Conservation (phyloP, 2,888 invertebrate species). For the Zaprionus obscuricornis region DNA sequence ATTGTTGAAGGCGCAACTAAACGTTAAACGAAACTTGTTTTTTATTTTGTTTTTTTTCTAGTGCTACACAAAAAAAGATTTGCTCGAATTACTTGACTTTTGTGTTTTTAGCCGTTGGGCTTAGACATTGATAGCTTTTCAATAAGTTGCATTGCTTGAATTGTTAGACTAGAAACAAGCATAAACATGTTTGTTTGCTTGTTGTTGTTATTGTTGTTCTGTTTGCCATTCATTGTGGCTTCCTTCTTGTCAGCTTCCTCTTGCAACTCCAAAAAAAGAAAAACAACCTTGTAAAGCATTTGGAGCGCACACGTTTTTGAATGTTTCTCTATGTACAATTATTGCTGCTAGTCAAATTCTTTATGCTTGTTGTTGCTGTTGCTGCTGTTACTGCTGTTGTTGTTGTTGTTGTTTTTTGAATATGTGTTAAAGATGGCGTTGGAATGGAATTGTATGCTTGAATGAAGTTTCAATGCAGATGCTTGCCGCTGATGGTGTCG, state of each 20-base stretch:
- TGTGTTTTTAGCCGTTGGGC: slow-evolving; percentile 45
- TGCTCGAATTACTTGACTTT: slow-evolving; percentile 48
- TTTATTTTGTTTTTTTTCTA: slow-evolving; percentile 36
- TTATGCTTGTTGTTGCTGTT: slow-evolving; percentile 5
- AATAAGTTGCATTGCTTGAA: slow-evolving; percentile 42
- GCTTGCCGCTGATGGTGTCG: slow-evolving; percentile 50
- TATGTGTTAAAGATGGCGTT: slow-evolving; percentile 39
- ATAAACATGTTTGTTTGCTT: no score
- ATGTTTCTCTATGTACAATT: slow-evolving; percentile 17
- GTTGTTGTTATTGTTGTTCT: no score
- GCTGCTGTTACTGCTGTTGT: no score
- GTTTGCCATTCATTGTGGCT: slow-evolving; percentile 44
- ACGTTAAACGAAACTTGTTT: slow-evolving; percentile 57
- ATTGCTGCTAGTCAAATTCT: slow-evolving; percentile 18
- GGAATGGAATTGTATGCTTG: background rate
- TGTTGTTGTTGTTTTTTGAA: slow-evolving; percentile 10
- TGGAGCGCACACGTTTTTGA: slow-evolving; percentile 52
- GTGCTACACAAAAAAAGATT: slow-evolving; percentile 43
- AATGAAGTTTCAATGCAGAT: no score
- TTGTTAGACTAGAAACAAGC: slow-evolving; percentile 38
- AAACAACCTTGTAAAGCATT: slow-evolving; percentile 58
- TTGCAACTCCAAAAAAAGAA: slow-evolving; percentile 25
- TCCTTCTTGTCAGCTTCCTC: slow-evolving; percentile 65
- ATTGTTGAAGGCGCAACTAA: slow-evolving; percentile 38
- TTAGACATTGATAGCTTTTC: slow-evolving; percentile 42